phyloP scores from a whole-genome alignment of 2,113 vertebrate genomes.

The Salvelinus namaycush region DNA sequence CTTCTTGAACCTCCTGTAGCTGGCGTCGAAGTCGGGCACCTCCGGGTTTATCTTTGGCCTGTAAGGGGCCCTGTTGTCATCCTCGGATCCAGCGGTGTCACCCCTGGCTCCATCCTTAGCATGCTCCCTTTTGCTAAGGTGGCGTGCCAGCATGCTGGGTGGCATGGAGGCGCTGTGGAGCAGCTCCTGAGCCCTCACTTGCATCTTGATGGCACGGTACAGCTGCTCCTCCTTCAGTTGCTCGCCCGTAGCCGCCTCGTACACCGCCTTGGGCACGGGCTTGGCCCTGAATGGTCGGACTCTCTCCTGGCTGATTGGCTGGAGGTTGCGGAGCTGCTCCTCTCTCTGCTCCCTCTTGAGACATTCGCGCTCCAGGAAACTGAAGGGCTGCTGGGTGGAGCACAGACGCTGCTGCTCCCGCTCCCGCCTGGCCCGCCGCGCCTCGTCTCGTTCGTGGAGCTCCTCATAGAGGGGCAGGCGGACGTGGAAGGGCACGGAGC shows the following conservation, averaged over 20 bases:
- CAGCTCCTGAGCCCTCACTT: conserved; percentile 82
- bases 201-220: conserved; percentile 78
- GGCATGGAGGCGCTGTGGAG: conserved; percentile 71
- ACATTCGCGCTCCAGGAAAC: conserved; percentile 87
- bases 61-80: conserved; percentile 38
- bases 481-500: conserved; percentile 80
- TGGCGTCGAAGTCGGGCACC: conserved; percentile 74
- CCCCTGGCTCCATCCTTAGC: conserved; percentile 24
- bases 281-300: conserved; percentile 83
- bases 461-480: conserved; percentile 85
- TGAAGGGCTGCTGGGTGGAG: conserved; percentile 83
- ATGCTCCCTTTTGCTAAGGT: conserved; percentile 54
- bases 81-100: conserved; percentile 29
- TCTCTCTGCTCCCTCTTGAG: conserved; percentile 79
- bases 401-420: conserved; percentile 68
- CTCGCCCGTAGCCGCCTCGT: conserved; percentile 70
- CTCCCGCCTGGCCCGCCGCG: conserved; percentile 67
- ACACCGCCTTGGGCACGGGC: conserved; percentile 82
- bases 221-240: conserved; percentile 82
- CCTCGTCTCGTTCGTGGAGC: conserved; percentile 72
- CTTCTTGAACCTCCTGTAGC: conserved; percentile 74
- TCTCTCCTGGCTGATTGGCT: conserved; percentile 56
- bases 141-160: conserved; percentile 66
- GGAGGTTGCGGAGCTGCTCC: conserved; percentile 58
- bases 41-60: conserved; percentile 62